Base-by-base conservation (phyloP, 2,797 vertebrate genomes). In the Falco cherrug region DNA sequence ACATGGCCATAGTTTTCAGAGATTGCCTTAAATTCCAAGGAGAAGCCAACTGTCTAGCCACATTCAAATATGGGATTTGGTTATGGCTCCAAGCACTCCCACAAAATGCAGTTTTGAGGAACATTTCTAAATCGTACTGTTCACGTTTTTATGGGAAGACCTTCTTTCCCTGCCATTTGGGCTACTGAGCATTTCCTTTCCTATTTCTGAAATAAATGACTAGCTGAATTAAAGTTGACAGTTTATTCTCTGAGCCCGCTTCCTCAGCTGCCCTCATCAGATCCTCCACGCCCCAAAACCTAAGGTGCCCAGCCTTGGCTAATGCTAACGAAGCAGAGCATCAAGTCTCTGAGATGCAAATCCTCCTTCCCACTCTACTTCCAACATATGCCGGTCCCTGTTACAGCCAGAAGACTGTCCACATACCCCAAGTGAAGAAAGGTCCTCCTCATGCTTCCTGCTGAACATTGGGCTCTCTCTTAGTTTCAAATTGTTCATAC, bases 11-110 rank as follows among this genome's bases (percentile, higher is more conserved):
- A 22, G 45, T 89, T 89, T 87, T 68, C 69, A 87, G 71, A 88
- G 61, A 73, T 91, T 5, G 2, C 33, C 51, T 89, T 84, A 92
- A 89, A 94, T 93, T 82, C 33, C 63, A 54, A 35, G 64, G 26
- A 92, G 74, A 76, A 92, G 25, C 43, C n/a, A 93, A 76, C 31
- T 78, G 63, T 86, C 93, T 88, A 87, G 74, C 73, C 89, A 90
- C 61, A 73, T 60, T 86, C 51, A 92, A 87, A 76, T 63, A 63
- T 0, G 29, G 71, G 41, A 79, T 94, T 93, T 89, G 71, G 50
- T 57, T 64, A 12, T 22, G 60, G 61, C 24, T 89, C 65, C 61
- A 78, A 88, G 33, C 12, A 48, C 41, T 81, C 26, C 60, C 65
- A 82, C 5, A n/a, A 82, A 54, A 57, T 37, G 47, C 16, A 41